phyloP scores from a whole-genome alignment of 2,888 invertebrate genomes.

The Reticulitermes lucifugus region DNA sequence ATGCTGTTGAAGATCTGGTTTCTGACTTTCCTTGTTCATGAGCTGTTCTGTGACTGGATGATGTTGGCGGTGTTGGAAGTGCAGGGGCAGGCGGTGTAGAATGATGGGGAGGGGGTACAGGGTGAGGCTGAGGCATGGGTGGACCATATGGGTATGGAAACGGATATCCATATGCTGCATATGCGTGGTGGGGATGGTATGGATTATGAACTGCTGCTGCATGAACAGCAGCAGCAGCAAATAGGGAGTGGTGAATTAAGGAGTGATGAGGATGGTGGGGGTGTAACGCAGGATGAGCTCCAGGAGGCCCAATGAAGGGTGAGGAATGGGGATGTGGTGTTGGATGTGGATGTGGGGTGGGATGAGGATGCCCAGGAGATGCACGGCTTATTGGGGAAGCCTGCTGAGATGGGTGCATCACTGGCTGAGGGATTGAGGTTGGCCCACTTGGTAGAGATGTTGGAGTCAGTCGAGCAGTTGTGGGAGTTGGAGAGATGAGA shows the following conservation, averaged over 20 bases:
- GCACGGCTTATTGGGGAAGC: conserved; percentile 69
- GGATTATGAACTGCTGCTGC: conserved; percentile 75
- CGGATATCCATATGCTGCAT: conserved; percentile 71
- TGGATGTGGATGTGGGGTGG: conserved; percentile 58
- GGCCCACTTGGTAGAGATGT: conserved; percentile 67
- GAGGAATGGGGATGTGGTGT: conserved; percentile 60
- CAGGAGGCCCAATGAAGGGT: conserved; percentile 72
- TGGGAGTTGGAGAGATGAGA: conserved; percentile 69
- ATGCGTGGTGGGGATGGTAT: conserved; percentile 71
- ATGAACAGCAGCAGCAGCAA: conserved; percentile 70
- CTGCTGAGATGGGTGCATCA: conserved; percentile 81
- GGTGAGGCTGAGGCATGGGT: conserved; percentile 70
- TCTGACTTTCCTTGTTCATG: conserved; percentile 48
- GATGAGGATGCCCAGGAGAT: conserved; percentile 57
- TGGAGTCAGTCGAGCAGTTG: conserved; percentile 63
- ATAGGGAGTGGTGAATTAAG: conserved; percentile 75
- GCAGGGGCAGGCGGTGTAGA: conserved; percentile 44
- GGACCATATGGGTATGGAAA: conserved; percentile 80
- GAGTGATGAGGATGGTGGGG: conserved; percentile 79
- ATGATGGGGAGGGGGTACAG: conserved; percentile 68
- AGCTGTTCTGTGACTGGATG: conserved; percentile 39
- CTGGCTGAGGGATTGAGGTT: conserved; percentile 73
- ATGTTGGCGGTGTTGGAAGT: conserved; percentile 28
- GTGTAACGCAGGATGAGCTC: conserved; percentile 56
- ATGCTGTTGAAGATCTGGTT: conserved; percentile 63